A percentile compares a stretch with the other conserved stretches of the same genome.
These are phyloP conservation scores for Drosophila setosimentum DNA, from an alignment of 2,888 invertebrate species.

Conservation along the genomic window DNA sequence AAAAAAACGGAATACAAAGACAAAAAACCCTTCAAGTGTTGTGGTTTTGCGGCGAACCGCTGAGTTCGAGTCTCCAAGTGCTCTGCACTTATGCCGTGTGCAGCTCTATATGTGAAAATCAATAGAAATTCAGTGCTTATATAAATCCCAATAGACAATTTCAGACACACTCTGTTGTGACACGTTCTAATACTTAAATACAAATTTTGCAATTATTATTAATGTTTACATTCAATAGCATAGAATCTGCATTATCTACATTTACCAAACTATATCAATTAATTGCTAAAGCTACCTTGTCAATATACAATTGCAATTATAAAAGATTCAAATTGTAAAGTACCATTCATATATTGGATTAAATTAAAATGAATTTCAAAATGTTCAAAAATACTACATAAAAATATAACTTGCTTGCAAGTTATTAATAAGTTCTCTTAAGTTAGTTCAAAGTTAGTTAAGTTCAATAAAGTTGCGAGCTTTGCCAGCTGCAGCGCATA, in stretches of 20 bases:
- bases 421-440: constrained; percentile 5
- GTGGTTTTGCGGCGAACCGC: constrained; percentile 20
- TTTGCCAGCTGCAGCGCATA: constrained; percentile 2
- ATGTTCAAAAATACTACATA: not conserved
- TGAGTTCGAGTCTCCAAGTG: not conserved
- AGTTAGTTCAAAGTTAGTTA: not conserved
- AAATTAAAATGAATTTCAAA: not conserved
- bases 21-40: constrained; percentile 30
- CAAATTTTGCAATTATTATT: too few species aligned
- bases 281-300: not conserved
- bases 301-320: not conserved
- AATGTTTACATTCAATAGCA: too few species aligned
- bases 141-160: not conserved
- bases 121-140: not conserved
- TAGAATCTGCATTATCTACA: too few species aligned
- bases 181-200: not conserved
- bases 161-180: not conserved
- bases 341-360: not conserved
- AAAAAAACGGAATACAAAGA: constrained; percentile 4
- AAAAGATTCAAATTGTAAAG: not conserved
- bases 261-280: not conserved
- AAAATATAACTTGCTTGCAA: not conserved
- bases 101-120: not conserved
- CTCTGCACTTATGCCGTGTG: not conserved
- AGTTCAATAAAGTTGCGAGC: not conserved